phyloP scores from a whole-genome alignment of 2,888 invertebrate genomes.

The Synergus japonicus region DNA sequence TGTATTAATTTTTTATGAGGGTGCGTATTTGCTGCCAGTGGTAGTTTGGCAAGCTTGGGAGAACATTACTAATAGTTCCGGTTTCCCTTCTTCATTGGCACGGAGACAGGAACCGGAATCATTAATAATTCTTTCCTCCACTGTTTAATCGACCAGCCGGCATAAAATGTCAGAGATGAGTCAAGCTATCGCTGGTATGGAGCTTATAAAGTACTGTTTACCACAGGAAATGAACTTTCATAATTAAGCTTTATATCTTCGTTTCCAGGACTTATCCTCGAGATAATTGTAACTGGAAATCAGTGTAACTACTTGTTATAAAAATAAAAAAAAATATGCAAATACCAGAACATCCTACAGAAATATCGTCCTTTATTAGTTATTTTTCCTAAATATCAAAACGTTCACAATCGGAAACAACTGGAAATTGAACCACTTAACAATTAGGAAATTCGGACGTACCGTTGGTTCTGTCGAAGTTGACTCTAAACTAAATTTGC shows the following conservation, averaged over 20 bases:
- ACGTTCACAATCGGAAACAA: neutral
- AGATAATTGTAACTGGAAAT: no score
- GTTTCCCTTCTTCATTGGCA: slow-evolving; percentile 52
- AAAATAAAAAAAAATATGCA: no score
- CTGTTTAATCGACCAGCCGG: slow-evolving; percentile 52
- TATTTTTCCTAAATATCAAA: neutral
- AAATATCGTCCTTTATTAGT: neutral
- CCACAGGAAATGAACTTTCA: slow-evolving; percentile 23
- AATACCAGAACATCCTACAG: neutral
- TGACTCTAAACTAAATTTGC: neutral
- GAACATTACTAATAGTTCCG: slow-evolving; percentile 52
- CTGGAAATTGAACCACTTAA: neutral
- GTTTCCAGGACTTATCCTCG: neutral
- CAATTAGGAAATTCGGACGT: neutral
- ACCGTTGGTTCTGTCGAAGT: neutral
- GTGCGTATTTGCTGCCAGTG: slow-evolving; percentile 45
- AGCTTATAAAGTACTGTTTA: slow-evolving; percentile 15
- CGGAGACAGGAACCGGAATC: slow-evolving; percentile 50
- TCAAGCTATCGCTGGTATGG: slow-evolving; percentile 48
- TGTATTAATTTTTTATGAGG: neutral
- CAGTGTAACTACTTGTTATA: no score
- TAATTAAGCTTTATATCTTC: neutral
- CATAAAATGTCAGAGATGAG: slow-evolving; percentile 46
- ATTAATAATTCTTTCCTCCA: slow-evolving; percentile 50
- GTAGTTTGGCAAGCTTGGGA: slow-evolving; percentile 49